Conservation (phyloP, 2,888 invertebrate genomes). For the Drosophila recens region DNA sequence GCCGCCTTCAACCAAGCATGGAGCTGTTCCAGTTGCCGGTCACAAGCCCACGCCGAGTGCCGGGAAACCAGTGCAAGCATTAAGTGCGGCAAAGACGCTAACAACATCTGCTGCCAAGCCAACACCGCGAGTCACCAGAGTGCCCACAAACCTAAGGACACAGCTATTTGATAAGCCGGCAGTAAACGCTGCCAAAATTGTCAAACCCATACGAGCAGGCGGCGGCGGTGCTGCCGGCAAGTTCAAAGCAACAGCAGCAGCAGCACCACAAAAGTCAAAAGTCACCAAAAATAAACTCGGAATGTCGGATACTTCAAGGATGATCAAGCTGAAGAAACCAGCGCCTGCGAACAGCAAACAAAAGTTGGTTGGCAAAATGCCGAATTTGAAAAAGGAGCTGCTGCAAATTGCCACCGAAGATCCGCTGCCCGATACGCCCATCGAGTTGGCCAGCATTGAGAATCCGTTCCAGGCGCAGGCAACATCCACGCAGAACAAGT, state of each 20-base stretch:
- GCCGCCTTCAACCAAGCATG: neutral
- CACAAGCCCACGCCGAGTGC: neutral
- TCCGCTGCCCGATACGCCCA: constrained; percentile 41
- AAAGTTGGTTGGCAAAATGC: neutral
- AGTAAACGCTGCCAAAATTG: neutral
- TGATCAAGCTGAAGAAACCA: constrained; percentile 56
- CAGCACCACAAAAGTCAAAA: neutral
- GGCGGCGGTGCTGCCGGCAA: constrained; percentile 55
- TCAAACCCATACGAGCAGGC: constrained; percentile 35
- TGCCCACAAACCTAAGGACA: constrained; percentile 11
- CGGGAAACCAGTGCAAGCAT: neutral
- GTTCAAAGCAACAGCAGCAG: constrained; percentile 29
- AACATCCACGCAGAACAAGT: constrained; percentile 59
- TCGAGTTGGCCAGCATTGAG: constrained; percentile 18
- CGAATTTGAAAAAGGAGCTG: constrained; percentile 6
- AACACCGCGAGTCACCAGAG: neutral
- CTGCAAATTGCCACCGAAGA: constrained; percentile 12
- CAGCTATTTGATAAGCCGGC: constrained; percentile 44
- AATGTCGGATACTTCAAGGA: constrained; percentile 20
- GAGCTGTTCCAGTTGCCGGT: neutral
- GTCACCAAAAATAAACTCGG: neutral
- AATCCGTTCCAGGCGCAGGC: constrained; percentile 44
- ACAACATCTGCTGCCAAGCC: neutral
- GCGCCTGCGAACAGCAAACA: constrained; percentile 6
- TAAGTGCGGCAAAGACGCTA: neutral